phyloP scores from a whole-genome alignment of 92 coral and sea anemone species.

The Meandrina meandrites region DNA sequence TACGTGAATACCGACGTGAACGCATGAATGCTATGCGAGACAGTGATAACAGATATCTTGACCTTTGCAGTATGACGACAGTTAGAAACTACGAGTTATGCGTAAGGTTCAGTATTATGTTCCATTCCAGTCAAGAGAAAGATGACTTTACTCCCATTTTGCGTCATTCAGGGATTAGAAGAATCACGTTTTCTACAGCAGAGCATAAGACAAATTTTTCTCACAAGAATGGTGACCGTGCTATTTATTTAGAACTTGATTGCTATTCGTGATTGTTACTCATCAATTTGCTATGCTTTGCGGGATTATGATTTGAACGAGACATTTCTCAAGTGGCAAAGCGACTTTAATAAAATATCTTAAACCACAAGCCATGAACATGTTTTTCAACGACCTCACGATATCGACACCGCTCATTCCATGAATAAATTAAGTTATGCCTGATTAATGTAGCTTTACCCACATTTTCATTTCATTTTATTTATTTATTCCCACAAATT shows the following conservation, averaged over 20 bases:
- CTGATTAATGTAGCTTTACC: too few relatives aligned
- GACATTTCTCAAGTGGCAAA: constrained; percentile 19
- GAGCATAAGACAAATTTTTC: neutral
- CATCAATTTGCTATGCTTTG: constrained; percentile 10
- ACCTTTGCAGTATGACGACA: constrained; percentile 3
- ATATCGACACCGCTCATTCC: too few relatives aligned
- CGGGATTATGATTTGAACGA: neutral
- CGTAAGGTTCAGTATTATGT: neutral
- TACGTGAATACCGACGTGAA: neutral
- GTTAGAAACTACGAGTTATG: neutral
- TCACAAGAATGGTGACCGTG: neutral
- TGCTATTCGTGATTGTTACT: neutral
- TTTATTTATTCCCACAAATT: too few relatives aligned
- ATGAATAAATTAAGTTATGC: neutral
- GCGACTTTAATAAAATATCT: neutral
- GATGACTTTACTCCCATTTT: neutral
- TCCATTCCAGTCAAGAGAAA: neutral
- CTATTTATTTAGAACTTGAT: too few relatives aligned
- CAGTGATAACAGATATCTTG: neutral
- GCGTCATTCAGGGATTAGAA: neutral
- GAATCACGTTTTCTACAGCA: neutral
- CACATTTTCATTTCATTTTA: too few relatives aligned
- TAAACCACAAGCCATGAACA: neutral
- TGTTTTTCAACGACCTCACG: neutral
- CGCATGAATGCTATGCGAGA: neutral